Base-by-base conservation (phyloP, 2,797 vertebrate genomes). In the Sebastes kiyomatsui region DNA sequence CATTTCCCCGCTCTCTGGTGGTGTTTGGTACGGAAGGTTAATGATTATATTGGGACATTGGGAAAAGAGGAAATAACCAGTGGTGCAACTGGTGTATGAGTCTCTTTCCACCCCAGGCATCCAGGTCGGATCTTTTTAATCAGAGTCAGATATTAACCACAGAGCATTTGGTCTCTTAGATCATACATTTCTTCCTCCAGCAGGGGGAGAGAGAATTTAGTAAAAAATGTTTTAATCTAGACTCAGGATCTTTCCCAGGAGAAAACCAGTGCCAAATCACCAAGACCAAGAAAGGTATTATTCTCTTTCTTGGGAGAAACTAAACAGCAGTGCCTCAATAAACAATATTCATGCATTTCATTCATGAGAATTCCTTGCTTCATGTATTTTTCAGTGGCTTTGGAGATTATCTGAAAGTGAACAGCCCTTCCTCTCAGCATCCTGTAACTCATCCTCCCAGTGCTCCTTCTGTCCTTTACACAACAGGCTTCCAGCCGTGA, bases 381-480 rank as follows among this genome's bases (percentile, higher is more conserved):
- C 66, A 38, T 80, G 70, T 58, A 54, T 84, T 87, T 87, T 88
- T 86, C 11, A 69, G 71, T 16, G 11, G 65, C 2, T 83, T 83
- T 70, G 42, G 49, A 85, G 75, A 76, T 75, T n/a, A 76, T 80
- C 59, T 81, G 54, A 65, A 42, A 64, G 33, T 35, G 30, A 81
- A 65, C 67, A 72, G 67, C 55, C 35, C 13, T 73, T 81, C 75
- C 61, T 85, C 22, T 7, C 71, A 60, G 42, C 72, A 42, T 77
- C 67, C 62, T 60, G 58, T 22, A 71, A 42, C 49, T 72, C 80
- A 66, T 77, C 77, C 83, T 76, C 54, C 20, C 32, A 11, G 16
- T 22, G 58, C 65, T 73, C 32, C 54, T 59, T 62, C 64, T 74
- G 46, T 75, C 62, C 58, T 67, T 70, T n/a, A 68, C 52, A 46